These are phyloP conservation scores for Balanococcus diminutus DNA, from an alignment of 2,888 invertebrate species.

Conservation along the genomic window DNA sequence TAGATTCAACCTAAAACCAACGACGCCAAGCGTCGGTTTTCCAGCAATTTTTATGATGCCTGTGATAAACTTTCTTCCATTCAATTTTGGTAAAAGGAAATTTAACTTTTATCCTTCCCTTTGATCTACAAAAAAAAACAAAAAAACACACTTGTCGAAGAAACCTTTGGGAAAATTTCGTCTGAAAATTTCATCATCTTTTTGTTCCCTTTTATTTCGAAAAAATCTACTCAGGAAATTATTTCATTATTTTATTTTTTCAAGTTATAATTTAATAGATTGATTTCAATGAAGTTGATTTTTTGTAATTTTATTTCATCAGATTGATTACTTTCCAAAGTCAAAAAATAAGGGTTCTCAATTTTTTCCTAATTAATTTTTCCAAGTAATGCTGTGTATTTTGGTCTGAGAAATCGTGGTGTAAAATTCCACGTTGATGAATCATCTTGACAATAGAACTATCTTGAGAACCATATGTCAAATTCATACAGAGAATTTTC, in stretches of 20 bases:
- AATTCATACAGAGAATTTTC: not conserved
- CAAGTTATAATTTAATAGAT: not conserved
- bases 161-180: not conserved
- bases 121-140: not conserved
- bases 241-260: not conserved
- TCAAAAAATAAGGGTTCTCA: not conserved
- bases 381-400: not conserved
- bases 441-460: not conserved
- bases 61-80: not conserved
- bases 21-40: not conserved
- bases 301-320: not conserved
- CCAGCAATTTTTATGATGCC: not conserved
- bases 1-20: not conserved
- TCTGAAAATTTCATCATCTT: not conserved
- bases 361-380: no score
- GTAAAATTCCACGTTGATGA: not conserved
- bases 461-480: not conserved
- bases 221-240: not conserved
- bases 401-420: not conserved
- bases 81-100: constrained; percentile 4
- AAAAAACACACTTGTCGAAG: not conserved
- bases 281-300: not conserved
- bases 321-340: not conserved
- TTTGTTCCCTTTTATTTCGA: not conserved
- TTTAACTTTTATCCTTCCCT: not conserved